A percentile compares a stretch with the other conserved stretches of the same genome.
Conservation (phyloP, 2,797 vertebrate genomes). For the Myotis planiceps region DNA sequence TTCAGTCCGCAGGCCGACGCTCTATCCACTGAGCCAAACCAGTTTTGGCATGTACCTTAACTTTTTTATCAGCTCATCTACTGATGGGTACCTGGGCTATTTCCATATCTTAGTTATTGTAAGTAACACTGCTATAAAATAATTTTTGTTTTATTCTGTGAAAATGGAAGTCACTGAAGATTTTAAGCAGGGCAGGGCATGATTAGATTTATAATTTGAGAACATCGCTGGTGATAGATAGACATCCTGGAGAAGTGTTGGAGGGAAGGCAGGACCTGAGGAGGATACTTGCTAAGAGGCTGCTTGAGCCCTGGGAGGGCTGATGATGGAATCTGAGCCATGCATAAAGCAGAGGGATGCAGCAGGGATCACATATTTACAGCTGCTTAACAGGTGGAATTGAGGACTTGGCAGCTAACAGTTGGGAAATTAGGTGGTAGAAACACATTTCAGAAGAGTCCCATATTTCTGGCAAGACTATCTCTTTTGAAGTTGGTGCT, state of each 20-base stretch:
- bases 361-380: rapidly evolving
- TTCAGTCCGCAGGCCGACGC: no score
- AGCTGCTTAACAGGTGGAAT: background rate
- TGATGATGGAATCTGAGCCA: no score
- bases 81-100: no score
- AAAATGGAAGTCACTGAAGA: background rate
- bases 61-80: no score
- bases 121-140: no score
- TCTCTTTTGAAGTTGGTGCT: background rate
- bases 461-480: background rate
- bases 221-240: background rate
- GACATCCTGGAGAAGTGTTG: background rate
- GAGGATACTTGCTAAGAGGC: background rate
- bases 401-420: background rate
- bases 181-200: background rate
- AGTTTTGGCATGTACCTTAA: no score
- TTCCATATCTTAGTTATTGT: no score
- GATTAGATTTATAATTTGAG: background rate
- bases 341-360: background rate
- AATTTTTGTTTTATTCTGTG: background rate
- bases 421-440: background rate
- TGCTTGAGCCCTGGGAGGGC: background rate
- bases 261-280: background rate
- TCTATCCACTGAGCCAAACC: no score
- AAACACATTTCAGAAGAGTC: background rate